These are phyloP conservation scores for Myotis daubentonii DNA, from an alignment of 2,797 vertebrate genomes.

Conservation along the genomic window DNA sequence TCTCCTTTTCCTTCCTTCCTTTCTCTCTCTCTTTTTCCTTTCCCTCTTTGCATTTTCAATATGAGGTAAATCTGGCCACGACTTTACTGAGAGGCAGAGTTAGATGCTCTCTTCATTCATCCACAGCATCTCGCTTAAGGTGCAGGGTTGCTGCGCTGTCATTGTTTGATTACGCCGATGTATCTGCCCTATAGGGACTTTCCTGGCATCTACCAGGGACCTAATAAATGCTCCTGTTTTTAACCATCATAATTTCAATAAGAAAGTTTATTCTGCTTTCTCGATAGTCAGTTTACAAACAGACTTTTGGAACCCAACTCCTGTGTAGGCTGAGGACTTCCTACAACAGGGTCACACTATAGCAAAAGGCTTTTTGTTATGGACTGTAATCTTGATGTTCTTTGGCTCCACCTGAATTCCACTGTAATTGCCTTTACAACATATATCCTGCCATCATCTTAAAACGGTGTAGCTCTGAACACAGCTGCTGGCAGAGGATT, in stretches of 20 bases:
- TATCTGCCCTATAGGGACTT: background rate
- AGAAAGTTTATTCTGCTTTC: constrained; percentile 25
- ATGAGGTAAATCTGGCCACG: background rate
- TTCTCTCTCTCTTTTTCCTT: background rate
- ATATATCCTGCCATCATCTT: constrained; percentile 38
- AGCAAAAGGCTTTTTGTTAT: constrained; percentile 60
- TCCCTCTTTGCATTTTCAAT: background rate
- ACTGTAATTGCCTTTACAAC: constrained; percentile 74
- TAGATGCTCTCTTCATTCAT: rapidly evolving
- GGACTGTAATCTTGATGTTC: constrained; percentile 37
- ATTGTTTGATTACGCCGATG: background rate
- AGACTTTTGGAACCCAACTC: constrained; percentile 24
- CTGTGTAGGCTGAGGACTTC: constrained; percentile 46
- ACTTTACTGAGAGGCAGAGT: background rate
- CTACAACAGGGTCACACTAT: background rate
- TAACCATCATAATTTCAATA: background rate
- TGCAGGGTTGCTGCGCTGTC: background rate
- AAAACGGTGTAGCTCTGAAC: constrained; percentile 43
- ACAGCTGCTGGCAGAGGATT: constrained; percentile 65
- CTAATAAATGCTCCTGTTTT: background rate
- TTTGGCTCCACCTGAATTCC: constrained; percentile 73
- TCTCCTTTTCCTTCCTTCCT: background rate
- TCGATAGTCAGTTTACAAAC: constrained; percentile 33
- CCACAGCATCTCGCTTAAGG: background rate
- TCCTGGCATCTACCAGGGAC: background rate